Evolutionary conservation across 53 echinoderm and acorn worm species (phyloP).

Genomic region (Paracentrotus lividus): DNA sequence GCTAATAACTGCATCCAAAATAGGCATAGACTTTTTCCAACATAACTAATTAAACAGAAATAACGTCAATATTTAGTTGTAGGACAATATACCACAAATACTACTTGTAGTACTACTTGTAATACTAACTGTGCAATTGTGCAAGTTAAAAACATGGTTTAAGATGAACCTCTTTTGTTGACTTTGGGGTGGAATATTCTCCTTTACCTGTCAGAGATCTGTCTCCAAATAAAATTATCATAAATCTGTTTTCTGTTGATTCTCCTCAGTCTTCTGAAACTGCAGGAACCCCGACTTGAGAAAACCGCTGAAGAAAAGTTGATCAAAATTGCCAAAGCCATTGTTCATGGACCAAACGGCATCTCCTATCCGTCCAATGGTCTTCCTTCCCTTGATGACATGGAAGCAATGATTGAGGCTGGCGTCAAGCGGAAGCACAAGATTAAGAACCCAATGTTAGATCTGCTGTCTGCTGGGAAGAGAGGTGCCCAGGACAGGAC

Average conservation of each 20-base stretch:
- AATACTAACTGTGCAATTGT: too few relatives aligned
- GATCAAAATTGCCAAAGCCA: not conserved
- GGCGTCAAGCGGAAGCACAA: not conserved
- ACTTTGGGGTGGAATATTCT: too few relatives aligned
- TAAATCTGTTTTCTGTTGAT: not conserved
- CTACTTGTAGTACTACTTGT: too few relatives aligned
- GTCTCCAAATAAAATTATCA: too few relatives aligned
- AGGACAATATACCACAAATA: too few relatives aligned
- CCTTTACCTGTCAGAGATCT: too few relatives aligned
- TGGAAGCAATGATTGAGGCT: slow-evolving; percentile 21
- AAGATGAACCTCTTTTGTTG: too few relatives aligned
- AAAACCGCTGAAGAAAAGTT: not conserved
- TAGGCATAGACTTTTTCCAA: too few relatives aligned
- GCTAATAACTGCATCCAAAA: too few relatives aligned
- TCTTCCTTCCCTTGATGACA: slow-evolving; percentile 17
- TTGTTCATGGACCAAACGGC: slow-evolving; percentile 40
- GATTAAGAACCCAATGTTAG: not conserved
- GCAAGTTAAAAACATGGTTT: too few relatives aligned
- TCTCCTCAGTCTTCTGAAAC: not conserved
- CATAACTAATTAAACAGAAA: too few relatives aligned
- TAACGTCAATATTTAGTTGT: too few relatives aligned
- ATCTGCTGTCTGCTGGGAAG: not conserved
- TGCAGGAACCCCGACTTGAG: slow-evolving; percentile 12
- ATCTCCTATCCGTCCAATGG: not conserved
- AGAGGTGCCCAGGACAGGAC: not conserved